phyloP scores from a whole-genome alignment of 2,797 vertebrate species.

The Sebastes goodei region DNA sequence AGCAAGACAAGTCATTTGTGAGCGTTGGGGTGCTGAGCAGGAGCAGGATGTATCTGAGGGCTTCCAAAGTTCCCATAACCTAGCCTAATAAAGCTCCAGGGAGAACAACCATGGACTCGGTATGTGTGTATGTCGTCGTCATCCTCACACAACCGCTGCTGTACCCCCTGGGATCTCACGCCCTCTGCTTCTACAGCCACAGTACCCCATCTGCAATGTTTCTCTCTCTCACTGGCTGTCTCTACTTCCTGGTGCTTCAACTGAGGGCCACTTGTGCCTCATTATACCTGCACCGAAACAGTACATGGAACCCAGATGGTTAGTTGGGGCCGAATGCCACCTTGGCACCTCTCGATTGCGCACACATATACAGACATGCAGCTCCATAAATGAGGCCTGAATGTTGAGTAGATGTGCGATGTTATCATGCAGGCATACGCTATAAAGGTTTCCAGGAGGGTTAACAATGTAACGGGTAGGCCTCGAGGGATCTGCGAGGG shows the following conservation, averaged over 20 bases:
- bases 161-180: slow-evolving; percentile 22
- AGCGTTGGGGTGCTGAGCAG: background rate
- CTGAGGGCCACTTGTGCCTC: slow-evolving; percentile 31
- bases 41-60: slow-evolving; percentile 13
- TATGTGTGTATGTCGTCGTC: slow-evolving; percentile 13
- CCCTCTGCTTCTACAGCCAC: slow-evolving; percentile 23
- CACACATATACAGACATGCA: background rate
- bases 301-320: background rate
- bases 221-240: slow-evolving; percentile 9
- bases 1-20: slow-evolving; percentile 24
- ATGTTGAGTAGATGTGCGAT: slow-evolving; percentile 31
- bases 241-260: slow-evolving; percentile 12
- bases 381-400: slow-evolving; percentile 26
- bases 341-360: background rate
- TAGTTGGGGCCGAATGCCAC: background rate
- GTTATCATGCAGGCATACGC: background rate
- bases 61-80: slow-evolving; percentile 17
- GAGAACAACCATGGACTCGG: slow-evolving; percentile 9
- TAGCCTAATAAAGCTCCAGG: slow-evolving; percentile 52
- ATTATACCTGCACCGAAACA: slow-evolving; percentile 38
- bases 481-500: slow-evolving; percentile 27
- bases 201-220: background rate
- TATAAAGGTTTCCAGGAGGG: slow-evolving; percentile 9
- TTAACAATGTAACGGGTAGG: slow-evolving; percentile 41
- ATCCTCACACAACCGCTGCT: slow-evolving; percentile 17